A percentile compares a stretch with the other conserved stretches of the same genome.
Conservation (phyloP, 2,797 vertebrate species). For the Ctenopoma multispine region DNA sequence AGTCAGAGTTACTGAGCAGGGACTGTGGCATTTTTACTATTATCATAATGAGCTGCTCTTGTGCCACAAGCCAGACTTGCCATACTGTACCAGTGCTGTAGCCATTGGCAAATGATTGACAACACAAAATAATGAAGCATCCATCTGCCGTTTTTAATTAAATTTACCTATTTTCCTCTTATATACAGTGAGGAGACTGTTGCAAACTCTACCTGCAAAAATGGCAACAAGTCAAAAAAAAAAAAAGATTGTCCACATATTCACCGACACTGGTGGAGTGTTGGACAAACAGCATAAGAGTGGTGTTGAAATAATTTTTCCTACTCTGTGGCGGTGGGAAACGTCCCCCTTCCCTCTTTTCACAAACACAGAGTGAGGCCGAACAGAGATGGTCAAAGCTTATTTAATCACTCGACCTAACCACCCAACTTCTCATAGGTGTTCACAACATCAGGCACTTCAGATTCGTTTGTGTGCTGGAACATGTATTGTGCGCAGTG, state of each 20-base stretch:
- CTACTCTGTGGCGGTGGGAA: not conserved
- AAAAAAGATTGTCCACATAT: not conserved
- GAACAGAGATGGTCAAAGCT: not conserved
- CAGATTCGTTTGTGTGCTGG: not conserved
- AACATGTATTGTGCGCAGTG: no score
- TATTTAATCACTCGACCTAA: not conserved
- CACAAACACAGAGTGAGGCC: not conserved
- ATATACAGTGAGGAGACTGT: no score
- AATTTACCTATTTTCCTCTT: not conserved
- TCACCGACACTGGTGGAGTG: not conserved
- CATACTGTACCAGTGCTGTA: not conserved
- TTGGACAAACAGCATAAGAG: not conserved
- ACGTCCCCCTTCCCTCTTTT: not conserved
- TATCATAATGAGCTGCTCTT: not conserved
- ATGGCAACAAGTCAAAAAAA: not conserved
- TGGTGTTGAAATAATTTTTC: not conserved
- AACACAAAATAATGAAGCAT: constrained; percentile 3
- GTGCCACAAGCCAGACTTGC: not conserved
- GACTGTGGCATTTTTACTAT: not conserved
- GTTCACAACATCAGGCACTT: not conserved
- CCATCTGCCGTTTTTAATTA: not conserved
- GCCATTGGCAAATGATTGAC: constrained; percentile 15
- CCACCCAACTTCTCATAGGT: not conserved
- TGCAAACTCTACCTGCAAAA: not conserved
- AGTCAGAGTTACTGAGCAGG: no score